Conservation (phyloP, 2,113 vertebrate species). For the Andinoacara biseriatus region DNA sequence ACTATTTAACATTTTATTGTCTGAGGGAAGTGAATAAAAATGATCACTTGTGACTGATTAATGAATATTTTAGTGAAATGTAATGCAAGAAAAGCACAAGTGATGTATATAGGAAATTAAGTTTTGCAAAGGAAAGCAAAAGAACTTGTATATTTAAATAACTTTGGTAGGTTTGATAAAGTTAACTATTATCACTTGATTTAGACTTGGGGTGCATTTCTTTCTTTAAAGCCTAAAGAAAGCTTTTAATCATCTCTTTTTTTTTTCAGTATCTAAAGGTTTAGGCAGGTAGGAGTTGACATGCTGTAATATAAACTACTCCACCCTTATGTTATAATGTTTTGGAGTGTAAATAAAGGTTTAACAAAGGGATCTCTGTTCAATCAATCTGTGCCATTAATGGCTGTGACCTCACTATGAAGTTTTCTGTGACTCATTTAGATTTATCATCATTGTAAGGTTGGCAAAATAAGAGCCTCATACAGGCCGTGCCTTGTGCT, state of each 20-base stretch:
- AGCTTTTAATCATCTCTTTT: not conserved
- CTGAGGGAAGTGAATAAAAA: not conserved
- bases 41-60: not conserved
- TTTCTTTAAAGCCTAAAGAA: not conserved
- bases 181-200: not conserved
- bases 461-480: conserved; percentile 11
- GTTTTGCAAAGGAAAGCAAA: not conserved
- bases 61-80: not conserved
- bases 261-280: not conserved
- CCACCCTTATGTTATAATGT: not conserved
- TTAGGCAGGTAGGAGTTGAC: conserved; percentile 18
- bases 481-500: conserved; percentile 50
- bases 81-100: not conserved
- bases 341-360: not conserved
- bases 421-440: conserved; percentile 44
- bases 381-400: conserved; percentile 2
- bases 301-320: not conserved
- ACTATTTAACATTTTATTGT: conserved; percentile 29
- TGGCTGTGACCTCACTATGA: conserved; percentile 29
- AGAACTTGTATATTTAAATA: not conserved
- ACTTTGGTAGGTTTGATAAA: not conserved
- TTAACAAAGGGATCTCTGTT: conserved; percentile 30
- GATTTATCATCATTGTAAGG: conserved; percentile 24
- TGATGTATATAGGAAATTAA: not conserved
- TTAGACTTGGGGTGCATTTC: not conserved